Percentiles rank a stretch among this genome's conserved stretches.
These are phyloP conservation scores for Tricholaema leucomelas DNA, from an alignment of 2,113 vertebrate genomes.

Conservation along the genomic window DNA sequence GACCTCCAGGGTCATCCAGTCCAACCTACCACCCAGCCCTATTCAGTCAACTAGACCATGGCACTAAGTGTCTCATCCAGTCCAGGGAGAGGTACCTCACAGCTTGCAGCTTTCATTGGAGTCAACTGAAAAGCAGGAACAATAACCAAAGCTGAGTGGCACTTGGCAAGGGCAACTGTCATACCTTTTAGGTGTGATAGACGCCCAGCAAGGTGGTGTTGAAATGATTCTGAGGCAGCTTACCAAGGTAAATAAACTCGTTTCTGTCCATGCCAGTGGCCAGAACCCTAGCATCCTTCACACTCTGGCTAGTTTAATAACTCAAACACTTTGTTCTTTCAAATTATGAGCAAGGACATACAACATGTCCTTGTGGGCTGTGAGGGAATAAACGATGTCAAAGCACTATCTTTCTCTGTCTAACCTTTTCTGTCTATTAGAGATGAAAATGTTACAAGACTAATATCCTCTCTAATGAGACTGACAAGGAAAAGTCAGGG, in stretches of 20 bases:
- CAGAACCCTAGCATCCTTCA: neutral
- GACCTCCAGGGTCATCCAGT: no score
- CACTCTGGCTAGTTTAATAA: neutral
- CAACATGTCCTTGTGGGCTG: neutral
- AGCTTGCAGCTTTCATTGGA: neutral
- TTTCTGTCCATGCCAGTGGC: neutral
- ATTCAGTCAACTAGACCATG: no score
- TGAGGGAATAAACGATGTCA: neutral
- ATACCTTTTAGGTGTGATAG: fast-evolving
- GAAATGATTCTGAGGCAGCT: neutral
- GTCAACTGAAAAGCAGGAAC: neutral
- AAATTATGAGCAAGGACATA: neutral
- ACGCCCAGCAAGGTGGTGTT: neutral
- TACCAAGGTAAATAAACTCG: neutral
- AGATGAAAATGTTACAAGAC: neutral
- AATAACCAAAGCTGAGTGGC: fast-evolving
- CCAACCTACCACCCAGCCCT: no score
- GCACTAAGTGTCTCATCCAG: no score
- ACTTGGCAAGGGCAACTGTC: neutral
- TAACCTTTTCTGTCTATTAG: neutral
- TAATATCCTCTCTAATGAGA: neutral
- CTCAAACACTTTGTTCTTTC: neutral
- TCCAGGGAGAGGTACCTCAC: fast-evolving
- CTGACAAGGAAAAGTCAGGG: neutral
- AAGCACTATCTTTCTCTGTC: neutral